A percentile compares a stretch with the other conserved stretches of the same genome.
Conservation (phyloP, 2,113 vertebrate genomes). For the Sterrhoptilus dennistouni region DNA sequence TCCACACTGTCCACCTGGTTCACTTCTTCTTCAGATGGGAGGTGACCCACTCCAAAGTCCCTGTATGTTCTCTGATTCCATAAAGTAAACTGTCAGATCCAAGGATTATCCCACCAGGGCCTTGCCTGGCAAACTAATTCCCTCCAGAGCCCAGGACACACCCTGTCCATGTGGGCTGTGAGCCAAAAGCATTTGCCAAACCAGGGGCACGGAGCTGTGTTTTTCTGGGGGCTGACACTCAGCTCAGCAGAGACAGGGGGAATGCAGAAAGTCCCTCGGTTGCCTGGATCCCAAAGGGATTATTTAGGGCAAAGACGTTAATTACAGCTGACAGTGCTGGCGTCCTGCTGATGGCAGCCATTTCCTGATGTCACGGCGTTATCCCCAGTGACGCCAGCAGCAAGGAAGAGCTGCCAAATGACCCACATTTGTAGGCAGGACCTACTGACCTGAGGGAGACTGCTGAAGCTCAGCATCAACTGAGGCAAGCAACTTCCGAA, state of each 20-base stretch:
- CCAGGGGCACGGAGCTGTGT: not conserved
- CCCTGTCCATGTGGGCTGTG: fast-evolving
- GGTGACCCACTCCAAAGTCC: not conserved
- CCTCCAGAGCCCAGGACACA: not conserved
- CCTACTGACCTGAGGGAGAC: constrained; percentile 32
- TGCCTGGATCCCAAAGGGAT: not conserved
- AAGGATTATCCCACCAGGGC: not conserved
- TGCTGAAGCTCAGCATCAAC: not conserved
- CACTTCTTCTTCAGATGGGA: not conserved
- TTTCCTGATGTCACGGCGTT: fast-evolving
- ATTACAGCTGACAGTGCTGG: not conserved
- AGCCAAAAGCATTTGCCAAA: not conserved
- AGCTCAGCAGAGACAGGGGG: not conserved
- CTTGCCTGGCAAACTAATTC: not conserved
- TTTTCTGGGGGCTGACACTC: not conserved
- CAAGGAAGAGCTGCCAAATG: not conserved
- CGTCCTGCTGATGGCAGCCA: constrained; percentile 8
- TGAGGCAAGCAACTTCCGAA: not conserved
- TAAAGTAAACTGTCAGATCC: fast-evolving
- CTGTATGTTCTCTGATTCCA: not conserved
- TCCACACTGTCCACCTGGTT: not conserved
- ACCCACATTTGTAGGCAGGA: constrained; percentile 35
- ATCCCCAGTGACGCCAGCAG: not conserved
- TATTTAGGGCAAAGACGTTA: not conserved
- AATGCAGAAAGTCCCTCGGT: fast-evolving